These are phyloP conservation scores for Pseudomyrmex flavicornis DNA, from an alignment of 1,140 invertebrate species.

Conservation along the genomic window DNA sequence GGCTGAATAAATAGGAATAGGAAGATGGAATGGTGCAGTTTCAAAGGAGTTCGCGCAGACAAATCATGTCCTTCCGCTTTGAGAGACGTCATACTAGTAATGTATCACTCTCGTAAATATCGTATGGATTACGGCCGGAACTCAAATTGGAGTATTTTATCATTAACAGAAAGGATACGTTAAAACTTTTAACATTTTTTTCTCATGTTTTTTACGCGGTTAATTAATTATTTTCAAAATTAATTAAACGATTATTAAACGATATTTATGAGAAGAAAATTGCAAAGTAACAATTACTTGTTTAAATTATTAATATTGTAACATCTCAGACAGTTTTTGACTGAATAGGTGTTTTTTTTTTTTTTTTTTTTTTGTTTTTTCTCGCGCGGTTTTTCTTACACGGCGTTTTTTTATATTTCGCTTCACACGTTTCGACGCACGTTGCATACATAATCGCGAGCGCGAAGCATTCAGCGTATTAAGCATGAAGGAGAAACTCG, in stretches of 20 bases:
- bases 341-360: neutral
- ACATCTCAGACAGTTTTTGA: neutral
- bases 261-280: no score
- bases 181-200: no score
- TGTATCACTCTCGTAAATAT: neutral
- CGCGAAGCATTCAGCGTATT: conserved; percentile 9
- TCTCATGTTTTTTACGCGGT: no score
- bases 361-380: neutral
- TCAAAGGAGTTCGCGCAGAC: conserved; percentile 21
- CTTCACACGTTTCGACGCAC: neutral
- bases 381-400: neutral
- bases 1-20: conserved; percentile 45
- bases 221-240: neutral
- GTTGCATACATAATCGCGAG: neutral
- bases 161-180: neutral
- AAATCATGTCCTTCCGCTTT: conserved; percentile 36
- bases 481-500: conserved; percentile 15
- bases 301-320: neutral
- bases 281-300: no score
- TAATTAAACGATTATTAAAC: no score
- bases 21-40: conserved; percentile 16
- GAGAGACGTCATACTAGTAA: neutral
- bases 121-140: neutral
- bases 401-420: neutral
- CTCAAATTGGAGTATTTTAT: neutral